Conservation (phyloP, 2,113 vertebrate species). For the Tretioscincus oriximinensis region DNA sequence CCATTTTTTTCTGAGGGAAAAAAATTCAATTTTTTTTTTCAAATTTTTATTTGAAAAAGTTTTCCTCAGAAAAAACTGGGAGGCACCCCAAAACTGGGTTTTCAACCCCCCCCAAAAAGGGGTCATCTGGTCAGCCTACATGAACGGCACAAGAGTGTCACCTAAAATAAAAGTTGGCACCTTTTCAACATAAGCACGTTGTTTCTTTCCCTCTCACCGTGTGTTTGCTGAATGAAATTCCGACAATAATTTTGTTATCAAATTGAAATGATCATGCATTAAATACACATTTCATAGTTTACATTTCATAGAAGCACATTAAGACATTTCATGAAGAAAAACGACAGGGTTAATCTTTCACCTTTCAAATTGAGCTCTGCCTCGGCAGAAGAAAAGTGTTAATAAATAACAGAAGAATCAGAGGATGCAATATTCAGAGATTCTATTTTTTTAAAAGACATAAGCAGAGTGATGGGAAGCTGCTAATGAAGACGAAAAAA, state of each 20-base stretch:
- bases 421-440: constrained; percentile 44
- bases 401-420: constrained; percentile 30
- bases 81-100: no score
- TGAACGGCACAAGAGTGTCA: no score
- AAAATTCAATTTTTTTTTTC: no score
- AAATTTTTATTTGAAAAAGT: no score
- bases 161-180: neutral
- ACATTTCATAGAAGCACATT: neutral
- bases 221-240: neutral
- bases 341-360: neutral
- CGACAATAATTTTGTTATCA: neutral
- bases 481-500: constrained; percentile 44
- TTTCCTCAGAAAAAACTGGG: no score
- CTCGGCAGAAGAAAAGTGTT: constrained; percentile 25
- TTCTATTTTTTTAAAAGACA: constrained; percentile 31
- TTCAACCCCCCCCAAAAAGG: no score
- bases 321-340: constrained; percentile 44
- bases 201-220: constrained; percentile 6
- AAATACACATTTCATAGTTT: constrained; percentile 46
- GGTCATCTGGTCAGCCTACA: no score
- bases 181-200: neutral
- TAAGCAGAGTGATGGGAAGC: constrained; percentile 1
- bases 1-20: no score
- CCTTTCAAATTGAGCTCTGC: constrained; percentile 12
- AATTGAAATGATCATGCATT: constrained; percentile 24